Base-by-base conservation (phyloP, 2,888 invertebrate species). In the Pristionchus arcanus region DNA sequence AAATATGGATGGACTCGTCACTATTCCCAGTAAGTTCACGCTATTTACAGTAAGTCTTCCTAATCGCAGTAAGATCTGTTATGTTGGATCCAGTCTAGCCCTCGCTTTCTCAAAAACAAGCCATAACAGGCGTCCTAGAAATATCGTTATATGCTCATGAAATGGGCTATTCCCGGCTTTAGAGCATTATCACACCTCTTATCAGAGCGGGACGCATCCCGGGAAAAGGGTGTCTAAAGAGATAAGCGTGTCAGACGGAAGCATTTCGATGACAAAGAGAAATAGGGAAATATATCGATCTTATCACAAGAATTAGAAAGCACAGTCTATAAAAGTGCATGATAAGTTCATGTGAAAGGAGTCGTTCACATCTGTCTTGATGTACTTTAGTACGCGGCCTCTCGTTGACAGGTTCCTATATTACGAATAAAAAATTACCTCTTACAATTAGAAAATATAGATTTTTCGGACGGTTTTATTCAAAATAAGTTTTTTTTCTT, bases 1-100 rank as follows among this genome's bases (percentile, higher is more conserved):
- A n/a, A 94, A 94, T 3, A 95, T 94, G 85, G 94, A 94, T 88
- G 94, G 94, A n/a, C 90, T 94, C 28, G 93, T 94, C 15, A 94
- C 94, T 7, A 93, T 94, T 87, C 94, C 94, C 5, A 94, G 93
- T 93, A 55, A 63, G 91, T 89, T 25, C n/a, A n/a, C 13, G 42
- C 25, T 77, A 77, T n/a, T 42, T 4, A 25, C 42, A 81, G 21
- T 11, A 42, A 81, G 42, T 42, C 21, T 34, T 74, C 5, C 21
- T 28, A 37, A 28, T 74, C 42, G 3, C 9, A 42, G 31, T 74
- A 9, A 13, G 2, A 11, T 9, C 55, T 16, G 21, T 55, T 21
- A 55, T 55, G 19, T 1, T 21, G 16, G 21, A 3, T 55, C 66
- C n/a, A 25, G 9, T 66, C 66, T 66, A n/a, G 16, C 42, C 49